Percentiles rank a stretch among this genome's conserved stretches.
Evolutionary conservation across 2,888 invertebrate species (phyloP).

Genomic region (Drosophila mimica): DNA sequence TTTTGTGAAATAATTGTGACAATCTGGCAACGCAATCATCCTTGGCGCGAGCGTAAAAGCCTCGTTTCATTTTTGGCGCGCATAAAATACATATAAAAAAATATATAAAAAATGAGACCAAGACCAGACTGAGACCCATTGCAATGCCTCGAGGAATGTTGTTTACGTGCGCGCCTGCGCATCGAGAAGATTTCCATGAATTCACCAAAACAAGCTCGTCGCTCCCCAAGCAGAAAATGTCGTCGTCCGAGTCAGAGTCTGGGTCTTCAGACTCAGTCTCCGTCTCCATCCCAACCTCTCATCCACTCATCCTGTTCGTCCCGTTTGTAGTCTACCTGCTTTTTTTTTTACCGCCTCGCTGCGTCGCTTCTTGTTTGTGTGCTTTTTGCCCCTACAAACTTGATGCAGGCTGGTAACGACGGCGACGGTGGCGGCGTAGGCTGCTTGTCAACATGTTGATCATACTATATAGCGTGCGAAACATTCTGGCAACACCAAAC

Average conservation of each 20-base stretch:
- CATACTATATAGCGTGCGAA: constrained; percentile 69
- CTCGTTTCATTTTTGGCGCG: constrained; percentile 69
- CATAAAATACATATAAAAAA: constrained; percentile 21
- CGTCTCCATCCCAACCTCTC: not conserved
- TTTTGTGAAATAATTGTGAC: constrained; percentile 5
- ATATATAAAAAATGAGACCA: constrained; percentile 24
- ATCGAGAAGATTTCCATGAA: constrained; percentile 70
- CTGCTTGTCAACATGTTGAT: constrained; percentile 76
- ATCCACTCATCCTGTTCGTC: constrained; percentile 69
- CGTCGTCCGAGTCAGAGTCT: constrained; percentile 46
- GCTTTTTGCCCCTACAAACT: constrained; percentile 67
- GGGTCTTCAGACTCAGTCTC: constrained; percentile 30
- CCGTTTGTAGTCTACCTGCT: constrained; percentile 71
- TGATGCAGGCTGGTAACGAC: constrained; percentile 3
- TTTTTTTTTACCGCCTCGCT: constrained; percentile 50
- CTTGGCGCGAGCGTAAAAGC: constrained; percentile 45
- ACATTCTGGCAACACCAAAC: constrained; percentile 70
- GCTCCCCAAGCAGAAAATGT: constrained; percentile 40
- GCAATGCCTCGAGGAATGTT: constrained; percentile 73
- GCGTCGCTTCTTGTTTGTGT: constrained; percentile 78
- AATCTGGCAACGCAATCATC: constrained; percentile 44
- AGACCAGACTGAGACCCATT: constrained; percentile 45
- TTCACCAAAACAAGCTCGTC: constrained; percentile 52
- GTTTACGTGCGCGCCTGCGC: constrained; percentile 79
- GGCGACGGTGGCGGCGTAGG: constrained; percentile 41